Conservation (phyloP, 1,140 invertebrate species). For the Leptinotarsa undecemlineata region DNA sequence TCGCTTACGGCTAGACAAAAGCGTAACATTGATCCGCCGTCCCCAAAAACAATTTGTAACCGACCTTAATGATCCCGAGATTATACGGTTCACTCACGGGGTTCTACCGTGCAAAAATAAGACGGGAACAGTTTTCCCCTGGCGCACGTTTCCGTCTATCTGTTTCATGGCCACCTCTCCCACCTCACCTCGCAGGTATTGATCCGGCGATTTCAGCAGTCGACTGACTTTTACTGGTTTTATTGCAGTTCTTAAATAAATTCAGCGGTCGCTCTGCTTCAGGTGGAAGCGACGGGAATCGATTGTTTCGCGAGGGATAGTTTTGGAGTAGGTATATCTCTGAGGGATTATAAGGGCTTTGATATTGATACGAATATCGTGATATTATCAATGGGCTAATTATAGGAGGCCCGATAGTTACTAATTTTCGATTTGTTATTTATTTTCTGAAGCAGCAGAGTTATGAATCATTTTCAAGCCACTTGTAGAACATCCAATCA, state of each 20-base stretch:
- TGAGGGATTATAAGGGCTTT: too few species aligned
- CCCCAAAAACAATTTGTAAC: slow-evolving; percentile 1
- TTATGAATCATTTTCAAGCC: too few species aligned
- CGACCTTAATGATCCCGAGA: neutral
- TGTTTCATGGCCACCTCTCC: neutral
- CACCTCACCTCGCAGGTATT: slow-evolving; percentile 11
- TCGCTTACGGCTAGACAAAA: neutral
- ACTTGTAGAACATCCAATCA: too few species aligned
- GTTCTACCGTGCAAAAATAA: neutral
- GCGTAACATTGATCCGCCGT: neutral
- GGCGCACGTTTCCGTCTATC: neutral
- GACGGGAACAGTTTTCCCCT: neutral
- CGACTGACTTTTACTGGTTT: slow-evolving; percentile 12
- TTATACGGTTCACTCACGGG: neutral
- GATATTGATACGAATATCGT: too few species aligned
- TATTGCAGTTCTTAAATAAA: slow-evolving; percentile 19
- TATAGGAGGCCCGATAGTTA: too few species aligned
- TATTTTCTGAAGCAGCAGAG: too few species aligned
- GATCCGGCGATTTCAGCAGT: slow-evolving; percentile 5
- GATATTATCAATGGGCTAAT: too few species aligned
- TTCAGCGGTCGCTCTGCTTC: neutral
- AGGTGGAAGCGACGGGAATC: neutral
- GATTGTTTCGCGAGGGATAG: neutral
- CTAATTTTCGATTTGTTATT: too few species aligned
- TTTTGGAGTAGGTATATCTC: too few species aligned